These are phyloP conservation scores for Pycnonotus jocosus DNA, from an alignment of 2,113 vertebrate species.

Conservation along the genomic window DNA sequence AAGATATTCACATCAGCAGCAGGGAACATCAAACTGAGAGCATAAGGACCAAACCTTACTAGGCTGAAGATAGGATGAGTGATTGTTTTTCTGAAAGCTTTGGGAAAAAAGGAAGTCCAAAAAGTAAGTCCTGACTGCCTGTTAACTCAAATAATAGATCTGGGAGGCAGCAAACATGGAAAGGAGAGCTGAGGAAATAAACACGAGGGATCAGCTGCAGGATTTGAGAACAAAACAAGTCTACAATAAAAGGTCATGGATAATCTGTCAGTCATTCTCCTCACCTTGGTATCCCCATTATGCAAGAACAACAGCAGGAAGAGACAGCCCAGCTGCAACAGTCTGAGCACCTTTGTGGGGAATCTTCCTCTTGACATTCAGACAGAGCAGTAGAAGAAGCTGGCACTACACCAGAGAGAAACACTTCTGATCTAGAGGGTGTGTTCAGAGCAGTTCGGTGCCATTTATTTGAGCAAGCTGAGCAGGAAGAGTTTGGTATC, in stretches of 20 bases:
- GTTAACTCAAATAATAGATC: background rate
- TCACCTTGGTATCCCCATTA: fast-evolving
- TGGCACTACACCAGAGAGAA: background rate
- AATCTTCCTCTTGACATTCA: background rate
- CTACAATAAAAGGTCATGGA: background rate
- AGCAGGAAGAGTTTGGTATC: background rate
- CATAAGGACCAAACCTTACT: background rate
- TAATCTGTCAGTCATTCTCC: background rate
- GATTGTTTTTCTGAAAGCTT: background rate
- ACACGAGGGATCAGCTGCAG: fast-evolving
- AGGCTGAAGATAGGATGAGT: background rate
- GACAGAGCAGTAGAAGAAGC: background rate
- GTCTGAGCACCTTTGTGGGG: background rate
- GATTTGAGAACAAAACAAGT: background rate
- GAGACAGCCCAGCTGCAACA: background rate
- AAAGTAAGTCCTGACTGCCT: background rate
- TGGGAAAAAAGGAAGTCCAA: background rate
- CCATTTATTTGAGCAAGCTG: background rate
- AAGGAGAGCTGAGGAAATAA: background rate
- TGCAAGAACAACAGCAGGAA: background rate
- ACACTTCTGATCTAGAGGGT: background rate
- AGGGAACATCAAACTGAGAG: background rate
- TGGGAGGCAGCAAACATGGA: background rate
- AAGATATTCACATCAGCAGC: background rate
- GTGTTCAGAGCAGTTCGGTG: background rate